Conservation (phyloP, 2,888 invertebrate species). For the Trissolcus japonicus region DNA sequence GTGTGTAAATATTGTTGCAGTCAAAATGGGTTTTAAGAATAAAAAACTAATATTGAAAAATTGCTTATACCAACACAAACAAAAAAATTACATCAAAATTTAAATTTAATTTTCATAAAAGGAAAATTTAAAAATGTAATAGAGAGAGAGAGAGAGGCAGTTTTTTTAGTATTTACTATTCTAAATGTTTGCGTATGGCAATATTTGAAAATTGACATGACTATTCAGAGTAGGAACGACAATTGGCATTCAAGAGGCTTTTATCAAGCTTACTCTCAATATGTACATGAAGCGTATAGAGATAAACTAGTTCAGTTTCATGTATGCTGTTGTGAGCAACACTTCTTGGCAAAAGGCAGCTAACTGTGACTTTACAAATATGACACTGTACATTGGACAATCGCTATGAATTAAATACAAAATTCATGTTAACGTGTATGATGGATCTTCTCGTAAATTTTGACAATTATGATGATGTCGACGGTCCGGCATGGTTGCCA, state of each 20-base stretch:
- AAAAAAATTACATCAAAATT: neutral
- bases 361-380: neutral
- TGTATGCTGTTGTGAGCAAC: constrained; percentile 9
- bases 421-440: neutral
- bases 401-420: constrained; percentile 2
- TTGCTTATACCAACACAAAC: too few relatives aligned
- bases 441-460: neutral
- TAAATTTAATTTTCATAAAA: neutral
- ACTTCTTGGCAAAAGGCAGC: constrained; percentile 2
- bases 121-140: neutral
- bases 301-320: constrained; percentile 22
- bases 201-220: constrained; percentile 13
- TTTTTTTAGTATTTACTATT: neutral
- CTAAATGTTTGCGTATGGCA: constrained; percentile 9
- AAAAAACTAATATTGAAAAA: too few relatives aligned
- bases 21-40: too few relatives aligned
- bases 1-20: too few relatives aligned
- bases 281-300: constrained; percentile 4
- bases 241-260: constrained; percentile 35
- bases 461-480: neutral
- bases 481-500: neutral
- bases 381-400: constrained; percentile 1
- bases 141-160: too few relatives aligned
- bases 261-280: constrained; percentile 15
- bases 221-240: constrained; percentile 23